phyloP scores from a whole-genome alignment of 2,888 invertebrate species.

The Arctia plantaginis region DNA sequence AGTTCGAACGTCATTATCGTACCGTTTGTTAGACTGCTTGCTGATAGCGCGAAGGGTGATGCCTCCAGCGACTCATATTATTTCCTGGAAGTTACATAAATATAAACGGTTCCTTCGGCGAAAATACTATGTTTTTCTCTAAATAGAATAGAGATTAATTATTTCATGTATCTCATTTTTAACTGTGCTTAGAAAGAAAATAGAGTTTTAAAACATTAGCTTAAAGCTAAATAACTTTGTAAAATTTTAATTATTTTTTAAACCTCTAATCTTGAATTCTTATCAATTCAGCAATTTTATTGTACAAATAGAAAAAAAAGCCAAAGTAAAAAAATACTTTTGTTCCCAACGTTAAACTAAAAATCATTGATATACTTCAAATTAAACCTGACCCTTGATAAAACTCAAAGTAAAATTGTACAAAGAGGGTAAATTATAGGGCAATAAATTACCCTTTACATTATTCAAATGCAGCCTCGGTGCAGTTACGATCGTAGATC shows the following conservation, averaged over 20 bases:
- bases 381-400: slow-evolving; percentile 41
- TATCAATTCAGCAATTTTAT: no score
- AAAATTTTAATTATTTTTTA: no score
- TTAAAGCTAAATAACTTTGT: no score
- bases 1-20: slow-evolving; percentile 69
- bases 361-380: slow-evolving; percentile 19
- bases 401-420: slow-evolving; percentile 46
- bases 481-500: slow-evolving; percentile 69
- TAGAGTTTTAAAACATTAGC: neutral
- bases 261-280: no score
- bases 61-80: slow-evolving; percentile 63
- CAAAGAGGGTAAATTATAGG: slow-evolving; percentile 50
- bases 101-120: slow-evolving; percentile 64
- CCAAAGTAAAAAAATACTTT: neutral
- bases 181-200: neutral
- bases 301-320: neutral
- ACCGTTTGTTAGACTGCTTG: slow-evolving; percentile 73
- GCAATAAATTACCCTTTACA: slow-evolving; percentile 62
- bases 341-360: neutral
- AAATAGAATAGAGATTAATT: slow-evolving; percentile 5
- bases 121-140: slow-evolving; percentile 35
- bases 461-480: slow-evolving; percentile 70
- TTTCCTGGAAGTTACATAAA: slow-evolving; percentile 70
- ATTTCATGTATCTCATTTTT: neutral
- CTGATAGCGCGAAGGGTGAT: slow-evolving; percentile 62